Evolutionary conservation across 2,113 vertebrate genomes (phyloP), one percentile per base, ranked within the genome.

Genomic region (Helogale parvula): DNA sequence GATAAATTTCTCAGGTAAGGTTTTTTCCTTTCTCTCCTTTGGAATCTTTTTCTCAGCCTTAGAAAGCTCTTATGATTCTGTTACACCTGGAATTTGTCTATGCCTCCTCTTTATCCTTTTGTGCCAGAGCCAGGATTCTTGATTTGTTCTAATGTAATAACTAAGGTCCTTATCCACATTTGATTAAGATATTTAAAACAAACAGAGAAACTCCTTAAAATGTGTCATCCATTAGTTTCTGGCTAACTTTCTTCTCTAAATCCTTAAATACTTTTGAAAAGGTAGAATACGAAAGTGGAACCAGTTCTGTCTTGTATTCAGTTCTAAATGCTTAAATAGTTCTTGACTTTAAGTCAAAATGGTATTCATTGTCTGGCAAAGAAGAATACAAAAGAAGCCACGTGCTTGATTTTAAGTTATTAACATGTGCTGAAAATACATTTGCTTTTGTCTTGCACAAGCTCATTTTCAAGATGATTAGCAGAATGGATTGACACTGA

Each of bases 391-490:
- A 81, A 85, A 69, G 82, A 82, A 88, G 14, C 5, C 76, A 88
- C 1, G 2, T 41, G 52, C 2, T 74, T 76, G 47, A 35, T 69
- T 84, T 96, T 31, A 1, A 80, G 41, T 81, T 84, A 76, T 87
- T 63, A 90, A 90, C 50, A 41, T 87, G 92, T 85, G 47, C n/a
- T 66, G 69, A 72, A 92, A 86, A 74, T 77, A 14, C 29, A 76
- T 52, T 86, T 93, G 47, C 19, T 87, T 97, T 69, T 77, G 68
- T 90, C 76, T 87, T 74, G 80, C 60, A 90, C 66, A 33, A 7
- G 35, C 31, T 79, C 90, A 57, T 93, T 97, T 97, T 63, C 90
- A 97, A 93, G 65, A 57, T 63, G 47, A 41, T 57, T 38, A 21
- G 66, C 35, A 76, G 47, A 94, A 94, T 50, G 81, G 76, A n/a